Evolutionary conservation across 2,888 invertebrate species (phyloP).

Genomic region (Yponomeuta evonymella): DNA sequence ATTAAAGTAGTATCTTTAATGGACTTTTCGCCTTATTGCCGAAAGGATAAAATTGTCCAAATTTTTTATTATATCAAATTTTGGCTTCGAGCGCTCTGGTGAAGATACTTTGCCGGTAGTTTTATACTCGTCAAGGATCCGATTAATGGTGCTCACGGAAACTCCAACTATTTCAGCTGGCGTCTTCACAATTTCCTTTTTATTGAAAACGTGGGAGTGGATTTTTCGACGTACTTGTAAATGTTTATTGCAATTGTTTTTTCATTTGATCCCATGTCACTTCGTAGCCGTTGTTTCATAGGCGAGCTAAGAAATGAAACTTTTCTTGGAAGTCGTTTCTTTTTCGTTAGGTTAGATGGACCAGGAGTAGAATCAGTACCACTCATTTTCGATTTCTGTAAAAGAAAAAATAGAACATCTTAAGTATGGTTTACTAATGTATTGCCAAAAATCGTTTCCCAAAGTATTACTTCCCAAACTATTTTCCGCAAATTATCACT

Average conservation of each 20-base stretch:
- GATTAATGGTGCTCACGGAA: not conserved
- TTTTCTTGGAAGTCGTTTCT: not conserved
- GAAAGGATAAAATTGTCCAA: not conserved
- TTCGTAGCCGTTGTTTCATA: not conserved
- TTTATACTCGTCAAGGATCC: not conserved
- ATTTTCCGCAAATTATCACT: no score
- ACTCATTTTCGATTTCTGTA: not conserved
- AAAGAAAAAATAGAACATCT: not conserved
- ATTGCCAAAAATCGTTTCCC: no score
- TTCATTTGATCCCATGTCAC: constrained; percentile 1
- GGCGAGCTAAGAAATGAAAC: not conserved
- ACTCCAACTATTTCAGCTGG: not conserved
- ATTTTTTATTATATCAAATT: not conserved
- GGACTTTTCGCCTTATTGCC: no score
- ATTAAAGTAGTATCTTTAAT: no score
- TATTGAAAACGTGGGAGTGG: not conserved
- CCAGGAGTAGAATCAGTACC: not conserved
- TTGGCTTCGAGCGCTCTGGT: not conserved
- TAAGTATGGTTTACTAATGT: no score
- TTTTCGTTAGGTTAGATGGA: not conserved
- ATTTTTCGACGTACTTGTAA: not conserved
- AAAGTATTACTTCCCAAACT: no score
- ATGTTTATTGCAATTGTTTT: not conserved
- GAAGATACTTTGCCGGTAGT: not conserved
- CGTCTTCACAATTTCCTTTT: not conserved